Evolutionary conservation across 2,113 vertebrate species (phyloP), one percentile per base, ranked within the genome.

Genomic region (Mastomys coucha): DNA sequence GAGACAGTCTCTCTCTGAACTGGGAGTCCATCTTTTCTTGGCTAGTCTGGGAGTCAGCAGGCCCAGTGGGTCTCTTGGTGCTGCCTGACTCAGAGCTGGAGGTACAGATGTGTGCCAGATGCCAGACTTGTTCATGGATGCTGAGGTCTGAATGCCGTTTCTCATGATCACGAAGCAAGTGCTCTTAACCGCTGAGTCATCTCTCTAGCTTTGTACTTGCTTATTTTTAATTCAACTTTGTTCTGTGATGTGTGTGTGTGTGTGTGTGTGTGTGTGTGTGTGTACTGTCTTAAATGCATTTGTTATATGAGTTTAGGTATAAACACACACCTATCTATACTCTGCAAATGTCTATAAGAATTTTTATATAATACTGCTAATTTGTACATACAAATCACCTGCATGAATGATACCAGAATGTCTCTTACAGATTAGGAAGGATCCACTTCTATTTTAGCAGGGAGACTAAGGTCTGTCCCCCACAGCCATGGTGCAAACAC

Each of bases 381-480:
- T 2, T 77, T 88, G 11, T 3, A 58, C 77, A 89, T 93, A 45
- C 91, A 93, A 98, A 89, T 0, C 26, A 91, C 26, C 95, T 88
- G 28, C 24, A 75, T 51, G 95, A 93, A 20, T 16, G 12, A 22
- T 73, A 53, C 17, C 33, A 31, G 75, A 70, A n/a, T 45, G 36
- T 92, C 31, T 95, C 67, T 56, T 93, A 87, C 22, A 85, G 36
- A 85, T 73, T 0, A 0, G 13, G 58, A 82, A 9, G 51, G 22
- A 88, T 42, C 91, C 24, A 89, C 65, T 78, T 93, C 72, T 88
- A 33, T 78, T 87, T 77, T 80, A 73, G 72, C 14, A 81, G 63
- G 7, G 60, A 91, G 84, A 45, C 33, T 78, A 60, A 87, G 51
- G 58, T 73, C 82, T 53, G 1, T 72, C 24, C 78, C 36, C 63